Evolutionary conservation across 2,797 vertebrate species (phyloP).

Genomic region (Pterois miles): DNA sequence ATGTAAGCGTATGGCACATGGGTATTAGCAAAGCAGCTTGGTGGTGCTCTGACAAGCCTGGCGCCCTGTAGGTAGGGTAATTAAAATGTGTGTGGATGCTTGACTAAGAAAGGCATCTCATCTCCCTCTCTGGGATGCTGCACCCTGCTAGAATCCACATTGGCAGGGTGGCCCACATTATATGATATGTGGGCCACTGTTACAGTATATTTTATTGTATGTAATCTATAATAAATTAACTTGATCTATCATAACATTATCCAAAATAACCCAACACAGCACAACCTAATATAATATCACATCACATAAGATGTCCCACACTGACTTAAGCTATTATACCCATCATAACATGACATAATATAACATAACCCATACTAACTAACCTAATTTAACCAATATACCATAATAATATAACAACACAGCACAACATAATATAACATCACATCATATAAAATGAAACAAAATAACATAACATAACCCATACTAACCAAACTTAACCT

Average conservation of each 20-base stretch:
- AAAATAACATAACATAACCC: neutral
- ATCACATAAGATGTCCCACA: neutral
- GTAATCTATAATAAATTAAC: neutral
- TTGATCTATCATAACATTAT: neutral
- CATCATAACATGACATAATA: neutral
- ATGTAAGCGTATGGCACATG: constrained; percentile 31
- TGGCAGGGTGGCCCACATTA: neutral
- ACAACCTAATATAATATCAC: neutral
- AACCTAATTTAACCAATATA: too few species aligned
- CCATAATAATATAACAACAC: too few species aligned
- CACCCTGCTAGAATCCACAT: constrained; percentile 13
- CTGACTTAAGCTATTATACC: neutral
- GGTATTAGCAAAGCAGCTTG: constrained; percentile 54
- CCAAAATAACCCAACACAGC: neutral
- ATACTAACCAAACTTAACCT: neutral
- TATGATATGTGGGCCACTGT: neutral
- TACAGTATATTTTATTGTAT: neutral
- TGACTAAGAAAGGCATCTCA: constrained; percentile 59
- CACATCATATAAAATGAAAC: too few species aligned
- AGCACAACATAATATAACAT: too few species aligned
- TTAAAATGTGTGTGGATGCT: constrained; percentile 69
- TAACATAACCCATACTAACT: neutral
- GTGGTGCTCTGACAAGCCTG: constrained; percentile 66
- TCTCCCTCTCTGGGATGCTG: constrained; percentile 42
- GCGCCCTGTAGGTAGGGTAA: constrained; percentile 65